Conservation (phyloP, 2,888 invertebrate species). For the Phaonia tiefii region DNA sequence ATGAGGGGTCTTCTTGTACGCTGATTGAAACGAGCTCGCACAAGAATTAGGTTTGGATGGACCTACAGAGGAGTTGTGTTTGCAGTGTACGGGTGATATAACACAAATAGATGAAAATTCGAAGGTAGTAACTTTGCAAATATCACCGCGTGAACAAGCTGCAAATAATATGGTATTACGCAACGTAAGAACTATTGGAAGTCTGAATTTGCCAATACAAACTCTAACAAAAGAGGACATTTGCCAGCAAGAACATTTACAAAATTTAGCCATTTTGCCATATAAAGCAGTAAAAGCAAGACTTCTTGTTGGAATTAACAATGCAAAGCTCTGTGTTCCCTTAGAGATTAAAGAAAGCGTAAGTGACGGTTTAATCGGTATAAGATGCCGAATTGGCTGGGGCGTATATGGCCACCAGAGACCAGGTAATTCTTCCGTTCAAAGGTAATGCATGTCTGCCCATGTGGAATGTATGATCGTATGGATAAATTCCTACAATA, state of each 20-base stretch:
- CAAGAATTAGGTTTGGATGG: conserved; percentile 51
- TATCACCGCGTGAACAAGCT: conserved; percentile 32
- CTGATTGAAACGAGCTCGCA: conserved; percentile 54
- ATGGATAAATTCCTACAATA: conserved; percentile 55
- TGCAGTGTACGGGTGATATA: conserved; percentile 66
- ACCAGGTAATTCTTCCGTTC: background rate
- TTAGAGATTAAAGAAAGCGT: conserved; percentile 46
- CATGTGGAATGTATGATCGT: conserved; percentile 40
- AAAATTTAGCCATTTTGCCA: conserved; percentile 38
- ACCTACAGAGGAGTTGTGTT: conserved; percentile 46
- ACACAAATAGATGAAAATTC: conserved; percentile 60
- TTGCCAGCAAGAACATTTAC: conserved; percentile 28
- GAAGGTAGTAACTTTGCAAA: conserved; percentile 41
- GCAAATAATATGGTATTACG: conserved; percentile 35
- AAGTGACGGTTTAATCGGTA: conserved; percentile 47
- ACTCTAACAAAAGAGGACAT: conserved; percentile 31
- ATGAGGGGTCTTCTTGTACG: conserved; percentile 63
- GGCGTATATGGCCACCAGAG: conserved; percentile 52
- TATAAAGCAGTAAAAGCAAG: conserved; percentile 48
- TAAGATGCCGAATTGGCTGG: conserved; percentile 61
- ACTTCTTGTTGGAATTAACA: conserved; percentile 50
- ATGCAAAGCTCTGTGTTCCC: conserved; percentile 52
- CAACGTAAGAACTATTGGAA: conserved; percentile 57
- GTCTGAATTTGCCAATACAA: conserved; percentile 53
- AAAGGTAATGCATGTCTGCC: conserved; percentile 55